Base-by-base conservation (phyloP, 2,888 invertebrate genomes). In the Pandemis corylana region DNA sequence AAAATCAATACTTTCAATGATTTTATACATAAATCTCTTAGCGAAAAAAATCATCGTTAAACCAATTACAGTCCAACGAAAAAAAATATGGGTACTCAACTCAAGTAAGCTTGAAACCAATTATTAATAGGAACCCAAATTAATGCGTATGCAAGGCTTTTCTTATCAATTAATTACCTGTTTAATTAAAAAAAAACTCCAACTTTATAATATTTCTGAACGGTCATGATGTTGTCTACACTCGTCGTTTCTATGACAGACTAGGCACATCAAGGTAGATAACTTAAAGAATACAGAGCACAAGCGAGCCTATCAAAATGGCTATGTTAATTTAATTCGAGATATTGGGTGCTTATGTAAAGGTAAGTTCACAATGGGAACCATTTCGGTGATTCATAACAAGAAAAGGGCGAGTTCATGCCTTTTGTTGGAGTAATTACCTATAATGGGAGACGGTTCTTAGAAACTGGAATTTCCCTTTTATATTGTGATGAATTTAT, bases 341-440 rank as follows among this genome's bases (percentile, higher is more conserved):
- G 67, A 53, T 72, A 76, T 72, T 49, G 69, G 69, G 72, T 66
- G 67, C 66, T 66, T 76, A 68, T 63, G 56, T 69, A 71, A 68
- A 69, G 67, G 68, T 64, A 62, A 62, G 59, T 72, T 70, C 69
- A 73, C 65, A 76, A 77, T 75, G 73, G 63, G 15, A 64, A 61
- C 64, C 68, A 71, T 74, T 77, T 67, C 44, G 51, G 68, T 76
- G 69, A 72, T 78, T 77, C 76, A 78, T 66, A 72, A 75, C 68
- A 73, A 72, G 72, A 76, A 76, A 72, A 76, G 74, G 76, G 72
- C 68, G 75, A 71, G 73, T 66, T 75, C 65, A 66, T 70, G 75
- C 73, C 81, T 77, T 78, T 84, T 84, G 84, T 84, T 76, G 71
- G 74, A 76, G 77, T 83, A 84, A 84, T 84, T 84, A 83, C 82